Base-by-base conservation (phyloP, 2,888 invertebrate species). In the Suillia variegata region DNA sequence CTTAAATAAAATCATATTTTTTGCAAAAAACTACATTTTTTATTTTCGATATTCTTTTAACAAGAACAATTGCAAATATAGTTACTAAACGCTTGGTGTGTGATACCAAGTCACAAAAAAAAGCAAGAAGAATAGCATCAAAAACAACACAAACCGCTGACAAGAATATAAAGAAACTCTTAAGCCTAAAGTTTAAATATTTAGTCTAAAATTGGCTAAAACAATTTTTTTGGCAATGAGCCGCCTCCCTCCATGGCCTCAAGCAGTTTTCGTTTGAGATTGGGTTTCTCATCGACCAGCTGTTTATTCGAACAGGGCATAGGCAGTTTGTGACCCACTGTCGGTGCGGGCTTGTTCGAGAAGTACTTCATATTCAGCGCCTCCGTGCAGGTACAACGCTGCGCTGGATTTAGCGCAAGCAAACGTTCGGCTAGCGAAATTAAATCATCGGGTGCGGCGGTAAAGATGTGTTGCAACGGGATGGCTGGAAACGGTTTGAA, bases 391-490 rank as follows among this genome's bases (percentile, higher is more conserved):
- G 89, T 89, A 70, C 91, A 90, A 56, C 98, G 85, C 66, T 87
- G 87, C 4, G 90, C 83, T 0, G 98, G 98, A 84, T 94, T 91
- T 62, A 97, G 84, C 12, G 89, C 86, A 12, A 98, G 84, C 57
- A 97, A 82, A 56, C 86, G 87, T 45, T 89, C 88, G 59, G 98
- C 84, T 54, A 99, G 83, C 64, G 90, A 88, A 24, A 99, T 82
- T 34, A 98, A 84, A 84, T 98, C 98, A 79, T 96, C 94, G 0
- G 90, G 87, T 1, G 97, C 98, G 1, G 98, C 98, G 48, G 95
- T 95, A 81, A 99, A 99, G 74, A 99, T 96, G 71, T 94, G 90
- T 62, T 91, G 89, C 51, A 98, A 81, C 2, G 94, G 93, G 42
- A 92, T 93, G 0, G 92, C 88, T 0, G 91, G 89, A 70, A 92